Percentiles rank a stretch among this genome's conserved stretches.
Evolutionary conservation across 2,888 invertebrate genomes (phyloP).

Genomic region (Bedellia somnulentella): DNA sequence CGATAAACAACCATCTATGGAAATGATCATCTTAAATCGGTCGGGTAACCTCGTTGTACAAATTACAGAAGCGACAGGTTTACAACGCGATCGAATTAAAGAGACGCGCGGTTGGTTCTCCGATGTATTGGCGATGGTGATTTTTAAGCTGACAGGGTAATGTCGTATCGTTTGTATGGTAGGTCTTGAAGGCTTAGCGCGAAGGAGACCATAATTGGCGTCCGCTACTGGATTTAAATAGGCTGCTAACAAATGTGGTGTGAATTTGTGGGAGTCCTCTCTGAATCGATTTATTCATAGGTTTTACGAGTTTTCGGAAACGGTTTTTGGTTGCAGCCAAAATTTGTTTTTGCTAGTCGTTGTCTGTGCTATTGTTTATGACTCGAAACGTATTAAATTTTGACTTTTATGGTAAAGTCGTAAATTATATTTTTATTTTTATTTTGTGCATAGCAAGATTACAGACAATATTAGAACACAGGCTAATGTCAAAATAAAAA

Average conservation of each 20-base stretch:
- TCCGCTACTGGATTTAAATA: conserved; percentile 34
- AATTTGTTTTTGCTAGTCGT: too few species aligned
- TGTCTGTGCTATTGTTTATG: too few species aligned
- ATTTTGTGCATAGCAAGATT: too few species aligned
- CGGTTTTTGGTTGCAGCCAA: too few species aligned
- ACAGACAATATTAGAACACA: too few species aligned
- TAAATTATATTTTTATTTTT: too few species aligned
- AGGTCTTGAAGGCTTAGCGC: too few species aligned
- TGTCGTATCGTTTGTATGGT: too few species aligned
- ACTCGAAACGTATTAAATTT: too few species aligned
- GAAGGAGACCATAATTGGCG: conserved; percentile 29
- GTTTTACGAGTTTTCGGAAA: conserved; percentile 11
- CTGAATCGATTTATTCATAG: conserved; percentile 9
- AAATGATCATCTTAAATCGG: neutral
- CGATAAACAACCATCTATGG: too few species aligned
- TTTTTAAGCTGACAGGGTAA: neutral
- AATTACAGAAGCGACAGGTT: conserved; percentile 6
- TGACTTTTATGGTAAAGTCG: too few species aligned
- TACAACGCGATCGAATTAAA: conserved; percentile 5
- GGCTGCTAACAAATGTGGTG: conserved; percentile 36
- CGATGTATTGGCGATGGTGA: neutral
- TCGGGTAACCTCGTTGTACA: conserved; percentile 1
- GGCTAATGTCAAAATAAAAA: too few species aligned
- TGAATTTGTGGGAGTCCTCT: conserved; percentile 21
- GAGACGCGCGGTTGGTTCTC: conserved; percentile 3